A percentile compares a stretch with the other conserved stretches of the same genome.
phyloP scores from a whole-genome alignment of 92 coral and sea anemone species.

The Zoanthus sansibaricus region DNA sequence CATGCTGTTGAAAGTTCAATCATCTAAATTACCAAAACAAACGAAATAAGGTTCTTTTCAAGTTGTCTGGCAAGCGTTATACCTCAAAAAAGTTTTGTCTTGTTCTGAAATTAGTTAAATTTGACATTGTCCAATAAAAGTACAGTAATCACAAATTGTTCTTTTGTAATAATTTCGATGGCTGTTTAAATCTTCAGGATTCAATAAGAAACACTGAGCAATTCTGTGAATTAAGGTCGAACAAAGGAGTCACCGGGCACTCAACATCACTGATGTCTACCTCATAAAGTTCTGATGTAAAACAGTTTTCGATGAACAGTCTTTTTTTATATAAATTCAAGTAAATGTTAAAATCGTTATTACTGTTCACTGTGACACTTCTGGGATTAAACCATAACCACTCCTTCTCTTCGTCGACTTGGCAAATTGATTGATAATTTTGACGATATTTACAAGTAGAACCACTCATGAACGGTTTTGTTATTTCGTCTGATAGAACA shows the following conservation, averaged over 20 bases:
- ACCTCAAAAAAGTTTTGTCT: no score
- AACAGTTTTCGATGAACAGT: constrained; percentile 18
- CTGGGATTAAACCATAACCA: not conserved
- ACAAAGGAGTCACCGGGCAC: constrained; percentile 17
- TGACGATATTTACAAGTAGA: no score
- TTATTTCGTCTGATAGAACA: no score
- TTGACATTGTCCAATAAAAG: no score
- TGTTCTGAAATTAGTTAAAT: no score
- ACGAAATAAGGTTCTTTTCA: no score
- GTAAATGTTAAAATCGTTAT: constrained; percentile 30
- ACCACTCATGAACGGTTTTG: no score
- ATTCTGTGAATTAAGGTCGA: not conserved
- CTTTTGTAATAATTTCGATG: not conserved
- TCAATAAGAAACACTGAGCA: not conserved
- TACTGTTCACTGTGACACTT: no score
- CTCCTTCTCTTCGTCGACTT: no score
- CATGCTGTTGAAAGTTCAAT: not conserved
- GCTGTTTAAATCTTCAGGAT: not conserved
- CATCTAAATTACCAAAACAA: no score
- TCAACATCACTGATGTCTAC: not conserved
- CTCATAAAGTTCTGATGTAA: not conserved
- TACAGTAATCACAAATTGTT: not conserved
- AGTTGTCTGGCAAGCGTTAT: no score
- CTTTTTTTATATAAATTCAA: not conserved
- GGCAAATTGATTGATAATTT: no score